These are phyloP conservation scores for Zygaena filipendulae DNA, from an alignment of 2,888 invertebrate genomes.

Conservation along the genomic window DNA sequence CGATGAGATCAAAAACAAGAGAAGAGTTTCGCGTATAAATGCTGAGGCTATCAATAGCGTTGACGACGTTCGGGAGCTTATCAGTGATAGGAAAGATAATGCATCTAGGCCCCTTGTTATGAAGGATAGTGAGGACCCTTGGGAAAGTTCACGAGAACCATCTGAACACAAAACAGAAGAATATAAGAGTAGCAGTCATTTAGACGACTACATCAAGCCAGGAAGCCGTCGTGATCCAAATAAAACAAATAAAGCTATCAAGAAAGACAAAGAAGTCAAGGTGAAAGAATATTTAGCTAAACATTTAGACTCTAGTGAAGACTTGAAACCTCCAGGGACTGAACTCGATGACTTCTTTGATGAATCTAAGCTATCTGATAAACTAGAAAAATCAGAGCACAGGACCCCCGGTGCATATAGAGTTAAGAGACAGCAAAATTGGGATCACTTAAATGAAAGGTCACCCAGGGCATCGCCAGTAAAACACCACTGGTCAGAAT, in stretches of 20 bases:
- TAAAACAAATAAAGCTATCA: constrained; percentile 55
- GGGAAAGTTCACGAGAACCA: neutral
- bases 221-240: constrained; percentile 53
- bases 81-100: constrained; percentile 14
- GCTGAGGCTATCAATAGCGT: constrained; percentile 29
- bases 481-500: neutral
- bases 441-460: neutral
- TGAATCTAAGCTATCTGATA: constrained; percentile 21
- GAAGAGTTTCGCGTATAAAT: constrained; percentile 19
- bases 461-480: constrained; percentile 4
- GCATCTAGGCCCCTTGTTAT: neutral
- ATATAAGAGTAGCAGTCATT: constrained; percentile 18
- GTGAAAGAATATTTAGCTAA: constrained; percentile 53
- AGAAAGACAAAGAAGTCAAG: constrained; percentile 51
- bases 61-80: constrained; percentile 39
- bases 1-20: constrained; percentile 25
- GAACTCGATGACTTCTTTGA: constrained; percentile 51
- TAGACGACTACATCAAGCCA: constrained; percentile 45
- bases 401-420: too few relatives aligned
- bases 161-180: too few relatives aligned
- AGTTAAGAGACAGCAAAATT: constrained; percentile 6
- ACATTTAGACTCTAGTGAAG: constrained; percentile 41
- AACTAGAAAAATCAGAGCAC: constrained; percentile 9
- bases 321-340: constrained; percentile 53
- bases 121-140: neutral